Conservation (phyloP, 2,797 vertebrate species). For the Myripristis jacobus region DNA sequence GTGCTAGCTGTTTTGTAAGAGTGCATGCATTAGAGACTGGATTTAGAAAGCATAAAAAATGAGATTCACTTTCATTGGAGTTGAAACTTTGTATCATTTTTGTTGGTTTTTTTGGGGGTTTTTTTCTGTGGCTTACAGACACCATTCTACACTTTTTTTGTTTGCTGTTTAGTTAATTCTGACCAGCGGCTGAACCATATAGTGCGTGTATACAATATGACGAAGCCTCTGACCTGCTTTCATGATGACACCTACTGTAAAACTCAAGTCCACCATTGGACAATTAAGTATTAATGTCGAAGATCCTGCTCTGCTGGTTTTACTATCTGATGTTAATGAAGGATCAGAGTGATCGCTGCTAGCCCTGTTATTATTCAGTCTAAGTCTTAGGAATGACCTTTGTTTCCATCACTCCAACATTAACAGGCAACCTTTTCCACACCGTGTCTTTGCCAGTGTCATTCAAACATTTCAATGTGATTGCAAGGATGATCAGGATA, state of each 20-base stretch:
- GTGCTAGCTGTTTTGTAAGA: not conserved
- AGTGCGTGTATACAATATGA: not conserved
- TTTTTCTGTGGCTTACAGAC: not conserved
- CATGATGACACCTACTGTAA: not conserved
- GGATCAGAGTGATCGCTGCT: constrained; percentile 8
- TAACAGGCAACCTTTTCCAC: constrained; percentile 46
- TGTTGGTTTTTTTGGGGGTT: not conserved
- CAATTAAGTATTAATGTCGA: not conserved
- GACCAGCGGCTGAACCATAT: no score
- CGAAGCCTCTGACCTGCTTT: not conserved
- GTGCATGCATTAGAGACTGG: constrained; percentile 4
- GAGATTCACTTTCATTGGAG: not conserved
- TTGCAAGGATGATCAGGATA: constrained; percentile 64
- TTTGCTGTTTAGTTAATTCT: no score
- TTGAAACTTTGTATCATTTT: no score
- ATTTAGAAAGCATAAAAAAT: constrained; percentile 9
- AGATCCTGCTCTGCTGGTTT: constrained; percentile 3
- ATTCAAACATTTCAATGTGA: constrained; percentile 60
- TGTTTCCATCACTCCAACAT: constrained; percentile 66
- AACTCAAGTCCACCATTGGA: not conserved
- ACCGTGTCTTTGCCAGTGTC: constrained; percentile 44
- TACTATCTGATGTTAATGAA: not conserved
- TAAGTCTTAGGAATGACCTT: constrained; percentile 59
- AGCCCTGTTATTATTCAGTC: constrained; percentile 44
- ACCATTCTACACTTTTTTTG: no score